Percentiles rank a stretch among this genome's conserved stretches.
These are phyloP conservation scores for Myotis pilosus DNA, from an alignment of 2,797 vertebrate genomes.

Conservation along the genomic window DNA sequence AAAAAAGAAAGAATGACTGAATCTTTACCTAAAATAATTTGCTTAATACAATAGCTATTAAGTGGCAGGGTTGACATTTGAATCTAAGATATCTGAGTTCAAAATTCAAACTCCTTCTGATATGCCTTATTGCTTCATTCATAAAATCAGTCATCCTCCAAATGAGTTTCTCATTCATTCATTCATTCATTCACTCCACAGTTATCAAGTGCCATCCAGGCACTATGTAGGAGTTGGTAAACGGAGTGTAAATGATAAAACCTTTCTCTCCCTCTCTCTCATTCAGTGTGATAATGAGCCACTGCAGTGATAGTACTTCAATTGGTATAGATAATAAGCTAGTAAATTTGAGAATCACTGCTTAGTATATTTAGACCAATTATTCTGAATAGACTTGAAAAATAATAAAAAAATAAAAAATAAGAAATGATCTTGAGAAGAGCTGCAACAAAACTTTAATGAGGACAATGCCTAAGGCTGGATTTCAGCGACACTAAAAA, in stretches of 20 bases:
- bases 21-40: background rate
- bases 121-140: background rate
- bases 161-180: background rate
- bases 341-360: background rate
- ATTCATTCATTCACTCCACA: background rate
- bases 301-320: background rate
- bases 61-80: background rate
- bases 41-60: background rate
- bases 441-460: background rate
- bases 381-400: background rate
- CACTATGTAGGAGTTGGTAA: background rate
- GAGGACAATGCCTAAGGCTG: background rate
- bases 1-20: background rate
- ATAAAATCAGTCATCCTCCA: background rate
- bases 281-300: background rate
- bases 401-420: background rate
- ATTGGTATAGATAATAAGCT: background rate
- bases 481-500: conserved; percentile 43
- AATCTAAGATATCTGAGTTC: background rate
- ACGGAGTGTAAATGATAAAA: background rate
- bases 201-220: background rate
- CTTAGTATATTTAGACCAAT: background rate
- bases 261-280: background rate
- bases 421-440: conserved; percentile 36
- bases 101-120: background rate